Evolutionary conservation across 2,113 vertebrate species (phyloP).

Genomic region (Oenanthe melanoleuca): DNA sequence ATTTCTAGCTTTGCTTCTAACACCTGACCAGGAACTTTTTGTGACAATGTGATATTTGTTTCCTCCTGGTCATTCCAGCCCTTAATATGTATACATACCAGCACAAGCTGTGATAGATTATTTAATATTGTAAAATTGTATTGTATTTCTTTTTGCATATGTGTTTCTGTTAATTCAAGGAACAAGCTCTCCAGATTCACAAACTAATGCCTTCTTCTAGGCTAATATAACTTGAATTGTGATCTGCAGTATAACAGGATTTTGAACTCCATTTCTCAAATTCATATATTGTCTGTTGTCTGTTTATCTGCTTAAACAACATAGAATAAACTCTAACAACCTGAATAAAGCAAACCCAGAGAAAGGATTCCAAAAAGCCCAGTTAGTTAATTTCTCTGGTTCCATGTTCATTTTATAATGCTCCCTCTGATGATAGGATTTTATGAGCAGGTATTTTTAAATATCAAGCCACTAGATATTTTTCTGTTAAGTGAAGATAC

Average conservation of each 20-base stretch:
- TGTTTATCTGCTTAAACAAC: not conserved
- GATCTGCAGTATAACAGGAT: conserved; percentile 16
- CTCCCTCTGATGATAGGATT: not conserved
- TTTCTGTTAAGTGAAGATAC: not conserved
- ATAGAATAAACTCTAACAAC: not conserved
- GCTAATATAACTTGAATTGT: not conserved
- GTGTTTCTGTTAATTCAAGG: not conserved
- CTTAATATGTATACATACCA: not conserved
- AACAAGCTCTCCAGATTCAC: not conserved
- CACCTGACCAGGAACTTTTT: not conserved
- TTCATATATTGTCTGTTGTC: not conserved
- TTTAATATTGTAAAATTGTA: not conserved
- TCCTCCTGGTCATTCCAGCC: not conserved
- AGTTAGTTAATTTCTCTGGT: not conserved
- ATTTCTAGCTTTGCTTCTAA: not conserved
- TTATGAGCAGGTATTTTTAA: not conserved
- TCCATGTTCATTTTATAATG: not conserved
- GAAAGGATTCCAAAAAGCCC: not conserved
- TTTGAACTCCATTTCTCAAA: not conserved
- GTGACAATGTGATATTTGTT: not conserved
- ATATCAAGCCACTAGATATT: not conserved
- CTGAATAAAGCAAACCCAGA: not conserved
- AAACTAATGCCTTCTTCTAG: not conserved
- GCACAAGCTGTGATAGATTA: not conserved
- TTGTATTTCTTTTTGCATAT: not conserved